These are phyloP conservation scores for Tragulus kanchil DNA, from an alignment of 2,113 vertebrate genomes.

Conservation along the genomic window DNA sequence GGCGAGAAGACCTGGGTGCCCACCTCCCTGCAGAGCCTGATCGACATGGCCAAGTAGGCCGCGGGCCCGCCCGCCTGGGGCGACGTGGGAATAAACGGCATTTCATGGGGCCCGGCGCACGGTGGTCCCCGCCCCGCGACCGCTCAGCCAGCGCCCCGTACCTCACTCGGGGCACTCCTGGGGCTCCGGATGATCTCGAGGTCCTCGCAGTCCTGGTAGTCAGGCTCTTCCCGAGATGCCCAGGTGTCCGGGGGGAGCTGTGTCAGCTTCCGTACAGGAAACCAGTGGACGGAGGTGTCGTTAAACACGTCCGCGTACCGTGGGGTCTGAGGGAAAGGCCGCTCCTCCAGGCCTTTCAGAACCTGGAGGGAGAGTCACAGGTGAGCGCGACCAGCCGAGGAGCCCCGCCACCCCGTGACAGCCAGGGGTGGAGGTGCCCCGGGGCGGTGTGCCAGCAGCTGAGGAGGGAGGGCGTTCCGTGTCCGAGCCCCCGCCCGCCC, in stretches of 20 bases:
- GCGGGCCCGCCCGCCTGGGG: fast-evolving
- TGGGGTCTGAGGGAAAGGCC: slow-evolving; percentile 85
- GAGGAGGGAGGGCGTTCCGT: no score
- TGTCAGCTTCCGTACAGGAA: slow-evolving; percentile 87
- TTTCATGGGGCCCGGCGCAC: not conserved
- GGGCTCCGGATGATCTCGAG: slow-evolving; percentile 93
- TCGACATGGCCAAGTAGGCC: slow-evolving; percentile 94
- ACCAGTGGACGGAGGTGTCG: slow-evolving; percentile 93
- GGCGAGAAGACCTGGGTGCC: slow-evolving; percentile 99
- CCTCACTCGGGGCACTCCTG: no score
- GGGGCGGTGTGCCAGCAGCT: no score
- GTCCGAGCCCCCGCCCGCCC: no score
- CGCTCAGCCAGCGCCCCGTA: no score
- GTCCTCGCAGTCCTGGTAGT: slow-evolving; percentile 91
- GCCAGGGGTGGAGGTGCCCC: no score
- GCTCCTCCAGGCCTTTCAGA: slow-evolving; percentile 89
- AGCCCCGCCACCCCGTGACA: no score
- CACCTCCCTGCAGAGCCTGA: slow-evolving; percentile 97
- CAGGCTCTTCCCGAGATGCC: slow-evolving; percentile 88
- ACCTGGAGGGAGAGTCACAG: slow-evolving; percentile 80
- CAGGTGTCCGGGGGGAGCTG: slow-evolving; percentile 88
- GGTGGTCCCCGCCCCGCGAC: not conserved
- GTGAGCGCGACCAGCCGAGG: not conserved
- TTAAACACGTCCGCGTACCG: slow-evolving; percentile 93
- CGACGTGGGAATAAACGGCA: not conserved